phyloP scores from a whole-genome alignment of 64 coral and sea anemone species.

The Pocillopora verrucosa region DNA sequence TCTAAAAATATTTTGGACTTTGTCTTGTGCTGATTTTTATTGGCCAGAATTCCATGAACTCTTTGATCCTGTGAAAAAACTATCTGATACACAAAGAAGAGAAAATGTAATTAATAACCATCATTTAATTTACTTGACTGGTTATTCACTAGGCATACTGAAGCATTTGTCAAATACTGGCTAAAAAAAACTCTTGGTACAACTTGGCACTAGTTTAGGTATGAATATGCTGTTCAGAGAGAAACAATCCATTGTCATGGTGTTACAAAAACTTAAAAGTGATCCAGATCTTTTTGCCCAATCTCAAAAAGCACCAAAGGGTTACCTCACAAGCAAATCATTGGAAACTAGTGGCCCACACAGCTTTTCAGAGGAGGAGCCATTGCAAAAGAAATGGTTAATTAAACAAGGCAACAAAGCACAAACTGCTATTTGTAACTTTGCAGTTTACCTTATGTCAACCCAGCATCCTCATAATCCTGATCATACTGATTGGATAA shows the following conservation, averaged over 20 bases:
- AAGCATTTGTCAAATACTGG: slow-evolving; percentile 55
- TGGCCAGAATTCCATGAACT: slow-evolving; percentile 58
- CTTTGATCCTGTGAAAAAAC: neutral
- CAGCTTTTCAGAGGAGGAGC: neutral
- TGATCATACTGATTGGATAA: slow-evolving; percentile 22
- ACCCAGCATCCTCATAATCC: slow-evolving; percentile 9
- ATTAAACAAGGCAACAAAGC: slow-evolving; percentile 42
- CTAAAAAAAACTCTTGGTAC: slow-evolving; percentile 42
- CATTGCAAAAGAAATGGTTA: too few relatives aligned
- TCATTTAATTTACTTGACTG: slow-evolving; percentile 63
- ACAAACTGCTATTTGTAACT: slow-evolving; percentile 17
- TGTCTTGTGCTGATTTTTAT: slow-evolving; percentile 58
- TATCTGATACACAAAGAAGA: slow-evolving; percentile 17
- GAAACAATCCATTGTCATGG: slow-evolving; percentile 46
- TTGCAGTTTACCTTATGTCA: slow-evolving; percentile 33
- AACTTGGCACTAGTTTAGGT: slow-evolving; percentile 53
- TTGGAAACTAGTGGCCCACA: neutral
- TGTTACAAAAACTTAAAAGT: slow-evolving; percentile 29
- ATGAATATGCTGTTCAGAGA: slow-evolving; percentile 50
- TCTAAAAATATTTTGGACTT: slow-evolving; percentile 58
- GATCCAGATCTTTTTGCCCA: slow-evolving; percentile 10
- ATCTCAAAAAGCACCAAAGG: slow-evolving; percentile 46
- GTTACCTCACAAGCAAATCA: slow-evolving; percentile 10
- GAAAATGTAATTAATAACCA: slow-evolving; percentile 61
- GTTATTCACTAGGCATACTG: slow-evolving; percentile 58